phyloP scores from a whole-genome alignment of 2,888 invertebrate species.

The Aleiodes leptofemur region DNA sequence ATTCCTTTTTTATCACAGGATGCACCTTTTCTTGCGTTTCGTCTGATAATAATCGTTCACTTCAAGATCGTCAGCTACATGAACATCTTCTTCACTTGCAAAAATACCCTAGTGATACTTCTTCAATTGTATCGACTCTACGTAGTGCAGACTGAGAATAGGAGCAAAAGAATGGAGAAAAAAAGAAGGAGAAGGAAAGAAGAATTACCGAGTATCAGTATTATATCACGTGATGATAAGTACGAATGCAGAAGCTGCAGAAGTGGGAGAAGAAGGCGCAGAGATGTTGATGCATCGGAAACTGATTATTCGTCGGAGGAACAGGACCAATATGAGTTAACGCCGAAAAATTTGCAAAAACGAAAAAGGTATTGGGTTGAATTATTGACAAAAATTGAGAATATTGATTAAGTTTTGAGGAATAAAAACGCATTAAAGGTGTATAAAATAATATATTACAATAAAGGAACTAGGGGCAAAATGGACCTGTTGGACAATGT shows the following conservation, averaged over 20 bases:
- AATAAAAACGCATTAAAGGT: background rate
- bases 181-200: constrained; percentile 63
- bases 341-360: constrained; percentile 56
- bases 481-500: no score
- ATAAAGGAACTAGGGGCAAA: no score
- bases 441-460: background rate
- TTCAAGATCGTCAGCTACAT: constrained; percentile 94
- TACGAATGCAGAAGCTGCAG: constrained; percentile 59
- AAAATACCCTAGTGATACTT: constrained; percentile 91
- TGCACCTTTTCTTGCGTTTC: constrained; percentile 90
- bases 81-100: constrained; percentile 97
- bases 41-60: constrained; percentile 90
- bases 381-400: background rate
- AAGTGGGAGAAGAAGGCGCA: constrained; percentile 55
- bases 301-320: constrained; percentile 65
- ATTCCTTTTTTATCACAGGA: constrained; percentile 78
- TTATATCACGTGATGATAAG: constrained; percentile 65
- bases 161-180: constrained; percentile 60
- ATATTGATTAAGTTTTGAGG: no score
- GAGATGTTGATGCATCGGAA: constrained; percentile 60
- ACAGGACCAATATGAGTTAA: constrained; percentile 63
- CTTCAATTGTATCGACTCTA: constrained; percentile 90
- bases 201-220: constrained; percentile 66
- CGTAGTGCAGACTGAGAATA: constrained; percentile 85
- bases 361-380: constrained; percentile 49